Evolutionary conservation across 1,140 invertebrate genomes (phyloP), one percentile per base, ranked within the genome.

Genomic region (Neodiprion fabricii): DNA sequence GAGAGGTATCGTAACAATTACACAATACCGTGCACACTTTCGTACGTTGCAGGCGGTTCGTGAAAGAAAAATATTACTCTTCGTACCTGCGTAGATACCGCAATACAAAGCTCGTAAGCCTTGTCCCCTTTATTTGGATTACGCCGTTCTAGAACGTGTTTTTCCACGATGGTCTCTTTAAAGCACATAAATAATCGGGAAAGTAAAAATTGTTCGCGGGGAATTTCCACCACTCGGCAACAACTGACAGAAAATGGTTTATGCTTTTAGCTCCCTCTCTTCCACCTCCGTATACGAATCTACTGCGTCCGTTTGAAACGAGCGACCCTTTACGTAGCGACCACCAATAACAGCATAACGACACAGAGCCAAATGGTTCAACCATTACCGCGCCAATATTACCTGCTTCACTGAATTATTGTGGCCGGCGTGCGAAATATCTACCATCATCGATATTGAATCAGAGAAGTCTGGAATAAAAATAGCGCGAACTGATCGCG

Each of bases 321-420:
- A 61, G 53, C 53, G n/a, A 61, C 53, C 53, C 53, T 61, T 61
- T 61, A 61, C 53, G n/a, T 17, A 40, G 53, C 83, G 82, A 84
- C 79, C 82, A 82, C 80, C 81, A 82, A 86, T 85, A 69, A 80
- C 83, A 78, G 81, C 80, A 81, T 83, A 85, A 84, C 82, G 81
- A 82, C 80, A 83, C 81, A 82, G n/a, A 61, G 77, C 82, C 82
- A 82, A 86, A 86, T 85, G 84, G 82, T 82, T 79, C 79, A 76
- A 79, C 81, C 80, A 83, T 84, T 84, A 81, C 83, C 81, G 79
- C 78, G 79, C 81, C 84, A 79, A 86, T 86, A 86, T 86, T 86
- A 85, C 83, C 84, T 83, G 82, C 79, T 85, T 81, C 79, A 85
- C 84, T 86, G 85, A 86, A 86, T 86, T 85, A 86, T 86, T 85